phyloP scores from a whole-genome alignment of 2,888 invertebrate genomes.

The Galerucella pusilla region DNA sequence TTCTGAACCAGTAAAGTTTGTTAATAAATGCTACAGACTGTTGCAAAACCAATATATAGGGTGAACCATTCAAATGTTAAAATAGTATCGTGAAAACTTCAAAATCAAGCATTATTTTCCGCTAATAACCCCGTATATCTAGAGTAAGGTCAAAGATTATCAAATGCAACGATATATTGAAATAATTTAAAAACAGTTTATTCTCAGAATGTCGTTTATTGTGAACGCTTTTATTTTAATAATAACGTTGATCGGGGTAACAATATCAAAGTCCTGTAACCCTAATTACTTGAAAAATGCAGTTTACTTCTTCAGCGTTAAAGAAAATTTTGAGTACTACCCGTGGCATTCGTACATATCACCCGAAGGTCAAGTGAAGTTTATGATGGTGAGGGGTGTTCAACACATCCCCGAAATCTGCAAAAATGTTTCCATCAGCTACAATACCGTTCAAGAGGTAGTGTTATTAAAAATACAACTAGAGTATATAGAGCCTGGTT shows the following conservation, averaged over 20 bases:
- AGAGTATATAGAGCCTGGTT: conserved; percentile 48
- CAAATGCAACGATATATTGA: not conserved
- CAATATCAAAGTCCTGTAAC: conserved; percentile 26
- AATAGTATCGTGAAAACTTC: no score
- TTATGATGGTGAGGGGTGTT: conserved; percentile 20
- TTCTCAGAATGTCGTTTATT: not conserved
- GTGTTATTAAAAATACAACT: conserved; percentile 42
- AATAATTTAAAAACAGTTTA: not conserved
- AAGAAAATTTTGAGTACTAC: conserved; percentile 42
- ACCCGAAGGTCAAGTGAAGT: conserved; percentile 35
- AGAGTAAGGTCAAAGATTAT: conserved; percentile 15
- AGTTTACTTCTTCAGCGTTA: conserved; percentile 23
- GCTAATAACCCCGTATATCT: not conserved
- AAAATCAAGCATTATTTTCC: not conserved
- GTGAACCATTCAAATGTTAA: no score
- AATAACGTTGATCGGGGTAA: not conserved
- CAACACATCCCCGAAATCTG: conserved; percentile 40
- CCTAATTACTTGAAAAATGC: conserved; percentile 31
- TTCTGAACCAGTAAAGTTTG: no score
- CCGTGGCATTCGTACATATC: conserved; percentile 40
- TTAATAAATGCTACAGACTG: no score
- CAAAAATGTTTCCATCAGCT: conserved; percentile 25
- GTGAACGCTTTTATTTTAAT: not conserved
- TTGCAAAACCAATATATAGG: no score
- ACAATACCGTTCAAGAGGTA: conserved; percentile 35